Percentiles rank a stretch among this genome's conserved stretches.
These are phyloP conservation scores for Anthoptus insignis DNA, from an alignment of 2,888 invertebrate species.

Conservation along the genomic window DNA sequence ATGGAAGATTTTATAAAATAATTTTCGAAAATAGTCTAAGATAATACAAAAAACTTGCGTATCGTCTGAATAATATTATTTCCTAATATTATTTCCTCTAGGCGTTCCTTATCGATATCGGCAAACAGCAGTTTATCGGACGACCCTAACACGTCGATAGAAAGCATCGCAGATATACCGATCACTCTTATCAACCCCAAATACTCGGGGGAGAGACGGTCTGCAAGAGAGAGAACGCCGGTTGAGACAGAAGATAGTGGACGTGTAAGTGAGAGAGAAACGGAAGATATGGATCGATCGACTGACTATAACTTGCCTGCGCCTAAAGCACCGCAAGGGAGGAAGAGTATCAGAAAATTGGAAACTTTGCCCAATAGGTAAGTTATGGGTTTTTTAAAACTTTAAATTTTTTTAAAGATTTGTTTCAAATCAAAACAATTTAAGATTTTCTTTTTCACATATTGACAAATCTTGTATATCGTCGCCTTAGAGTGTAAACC, in stretches of 20 bases:
- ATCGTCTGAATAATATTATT: no score
- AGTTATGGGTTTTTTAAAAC: no score
- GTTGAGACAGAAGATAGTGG: slow-evolving; percentile 30
- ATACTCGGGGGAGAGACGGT: slow-evolving; percentile 56
- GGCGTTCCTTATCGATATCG: slow-evolving; percentile 74
- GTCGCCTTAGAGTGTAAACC: no score
- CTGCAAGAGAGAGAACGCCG: slow-evolving; percentile 32
- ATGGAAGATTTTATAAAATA: no score
- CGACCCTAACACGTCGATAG: slow-evolving; percentile 76
- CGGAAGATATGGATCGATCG: slow-evolving; percentile 38
- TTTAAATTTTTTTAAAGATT: no score
- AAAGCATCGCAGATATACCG: slow-evolving; percentile 80
- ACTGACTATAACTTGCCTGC: slow-evolving; percentile 46
- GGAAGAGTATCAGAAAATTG: slow-evolving; percentile 62
- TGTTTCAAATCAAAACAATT: no score
- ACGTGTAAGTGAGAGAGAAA: slow-evolving; percentile 29
- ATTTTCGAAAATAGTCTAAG: no score
- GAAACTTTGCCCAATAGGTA: slow-evolving; percentile 67
- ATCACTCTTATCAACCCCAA: slow-evolving; percentile 75
- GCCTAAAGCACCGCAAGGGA: slow-evolving; percentile 66
- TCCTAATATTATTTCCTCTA: slow-evolving; percentile 54
- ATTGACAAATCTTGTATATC: no score
- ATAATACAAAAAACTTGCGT: no score
- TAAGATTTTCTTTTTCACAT: no score
- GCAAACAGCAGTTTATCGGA: slow-evolving; percentile 79